phyloP scores from a whole-genome alignment of 2,888 invertebrate species.

The Caenorhabditis plicata region DNA sequence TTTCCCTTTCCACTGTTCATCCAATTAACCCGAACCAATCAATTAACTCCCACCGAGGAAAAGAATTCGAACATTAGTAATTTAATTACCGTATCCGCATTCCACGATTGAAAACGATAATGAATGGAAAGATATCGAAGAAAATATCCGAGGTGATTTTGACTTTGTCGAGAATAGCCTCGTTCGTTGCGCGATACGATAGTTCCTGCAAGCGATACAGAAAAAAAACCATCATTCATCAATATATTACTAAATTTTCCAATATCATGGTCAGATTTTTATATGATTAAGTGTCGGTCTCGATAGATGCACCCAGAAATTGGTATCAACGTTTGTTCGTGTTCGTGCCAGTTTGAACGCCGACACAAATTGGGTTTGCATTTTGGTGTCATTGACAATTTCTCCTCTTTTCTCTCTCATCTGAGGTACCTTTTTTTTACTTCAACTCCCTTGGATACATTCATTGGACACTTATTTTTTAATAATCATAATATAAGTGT shows the following conservation, averaged over 20 bases:
- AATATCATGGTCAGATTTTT: no score
- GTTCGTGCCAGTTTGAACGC: background rate
- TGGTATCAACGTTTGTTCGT: background rate
- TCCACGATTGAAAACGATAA: slow-evolving; percentile 85
- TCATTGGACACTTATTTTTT: no score
- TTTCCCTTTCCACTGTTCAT: background rate
- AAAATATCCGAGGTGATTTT: slow-evolving; percentile 73
- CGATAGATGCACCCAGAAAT: no score
- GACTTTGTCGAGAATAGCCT: slow-evolving; percentile 36
- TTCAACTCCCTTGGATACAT: no score
- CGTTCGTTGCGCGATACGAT: slow-evolving; percentile 24
- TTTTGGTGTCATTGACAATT: no score
- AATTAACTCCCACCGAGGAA: background rate
- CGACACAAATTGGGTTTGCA: background rate
- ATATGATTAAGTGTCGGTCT: no score
- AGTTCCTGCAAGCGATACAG: slow-evolving; percentile 26
- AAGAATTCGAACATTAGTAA: background rate
- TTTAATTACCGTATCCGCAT: slow-evolving; percentile 53
- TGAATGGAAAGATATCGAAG: slow-evolving; percentile 96
- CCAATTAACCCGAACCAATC: background rate
- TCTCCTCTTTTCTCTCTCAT: no score
- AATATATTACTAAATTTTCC: no score
- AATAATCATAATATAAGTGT: no score
- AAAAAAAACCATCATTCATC: no score
- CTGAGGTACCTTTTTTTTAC: no score